Conservation (phyloP, 1,140 invertebrate species). For the Heliconius melpomene region DNA sequence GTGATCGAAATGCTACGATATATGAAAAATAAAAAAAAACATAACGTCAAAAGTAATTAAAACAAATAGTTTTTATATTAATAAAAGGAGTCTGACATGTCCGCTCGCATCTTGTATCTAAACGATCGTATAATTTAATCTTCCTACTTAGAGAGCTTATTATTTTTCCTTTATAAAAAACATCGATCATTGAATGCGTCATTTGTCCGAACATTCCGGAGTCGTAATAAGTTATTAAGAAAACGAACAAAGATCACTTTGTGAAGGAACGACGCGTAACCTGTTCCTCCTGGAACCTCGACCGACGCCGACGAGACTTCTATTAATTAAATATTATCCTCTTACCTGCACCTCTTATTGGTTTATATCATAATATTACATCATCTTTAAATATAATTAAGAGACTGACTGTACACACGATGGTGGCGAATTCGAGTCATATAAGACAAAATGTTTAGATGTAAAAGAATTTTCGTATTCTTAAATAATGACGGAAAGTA, state of each 20-base stretch:
- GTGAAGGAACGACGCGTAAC: background rate
- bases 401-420: background rate
- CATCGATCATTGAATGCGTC: conserved; percentile 10
- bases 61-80: background rate
- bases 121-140: conserved; percentile 7
- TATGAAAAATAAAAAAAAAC: background rate
- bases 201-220: conserved; percentile 14
- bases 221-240: conserved; percentile 14
- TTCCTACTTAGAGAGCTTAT: background rate
- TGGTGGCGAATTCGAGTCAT: background rate
- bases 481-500: too few species aligned
- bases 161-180: background rate
- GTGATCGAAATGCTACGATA: background rate
- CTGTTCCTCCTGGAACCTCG: background rate
- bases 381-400: background rate
- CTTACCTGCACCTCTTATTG: background rate
- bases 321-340: conserved; percentile 8
- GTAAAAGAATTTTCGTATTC: too few species aligned
- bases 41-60: too few species aligned
- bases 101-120: background rate
- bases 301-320: background rate
- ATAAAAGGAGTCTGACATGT: background rate
- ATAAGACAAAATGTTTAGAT: too few species aligned
- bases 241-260: background rate
- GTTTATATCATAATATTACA: background rate